These are phyloP conservation scores for Leptopilina syphax DNA, from an alignment of 2,888 invertebrate genomes.

Conservation along the genomic window DNA sequence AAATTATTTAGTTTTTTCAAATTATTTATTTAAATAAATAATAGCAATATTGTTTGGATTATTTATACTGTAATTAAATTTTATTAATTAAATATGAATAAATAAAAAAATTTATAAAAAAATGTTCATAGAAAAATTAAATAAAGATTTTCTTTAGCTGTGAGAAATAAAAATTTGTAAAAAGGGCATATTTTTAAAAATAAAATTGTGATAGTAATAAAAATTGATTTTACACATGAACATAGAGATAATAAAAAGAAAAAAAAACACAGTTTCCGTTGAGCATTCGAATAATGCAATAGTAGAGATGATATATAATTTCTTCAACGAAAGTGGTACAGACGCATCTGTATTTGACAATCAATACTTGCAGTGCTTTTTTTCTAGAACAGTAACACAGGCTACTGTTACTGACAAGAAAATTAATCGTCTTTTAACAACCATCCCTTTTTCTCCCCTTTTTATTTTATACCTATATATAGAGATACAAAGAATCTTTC, in stretches of 20 bases:
- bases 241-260: background rate
- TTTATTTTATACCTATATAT: no score
- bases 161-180: no score
- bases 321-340: background rate
- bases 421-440: conserved; percentile 22
- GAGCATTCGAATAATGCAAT: conserved; percentile 2
- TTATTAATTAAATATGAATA: background rate
- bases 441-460: background rate
- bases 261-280: background rate
- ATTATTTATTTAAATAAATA: no score
- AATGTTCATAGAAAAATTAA: background rate
- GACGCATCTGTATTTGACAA: conserved; percentile 17
- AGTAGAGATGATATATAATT: background rate
- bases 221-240: background rate
- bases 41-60: no score
- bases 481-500: background rate
- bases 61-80: no score
- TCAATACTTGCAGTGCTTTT: conserved; percentile 36
- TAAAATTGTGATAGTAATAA: background rate
- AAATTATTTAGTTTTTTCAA: no score
- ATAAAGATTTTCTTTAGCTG: no score
- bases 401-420: conserved; percentile 19
- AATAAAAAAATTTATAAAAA: background rate
- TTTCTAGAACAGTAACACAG: background rate
- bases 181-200: no score